These are phyloP conservation scores for Gobio occitaniae DNA, from an alignment of 2,797 vertebrate species.

Conservation along the genomic window DNA sequence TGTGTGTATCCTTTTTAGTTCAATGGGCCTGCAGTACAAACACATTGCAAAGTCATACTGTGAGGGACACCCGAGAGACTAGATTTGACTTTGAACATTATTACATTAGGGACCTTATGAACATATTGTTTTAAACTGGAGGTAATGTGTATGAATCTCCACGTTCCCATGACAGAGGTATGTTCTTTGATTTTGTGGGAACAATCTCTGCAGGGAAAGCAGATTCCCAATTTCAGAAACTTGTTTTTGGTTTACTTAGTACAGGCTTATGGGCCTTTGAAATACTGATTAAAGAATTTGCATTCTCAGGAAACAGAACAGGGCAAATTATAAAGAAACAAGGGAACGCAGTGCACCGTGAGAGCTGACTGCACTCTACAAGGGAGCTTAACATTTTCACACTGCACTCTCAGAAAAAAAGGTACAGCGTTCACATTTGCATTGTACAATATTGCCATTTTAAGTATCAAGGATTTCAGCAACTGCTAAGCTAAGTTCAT, in stretches of 20 bases:
- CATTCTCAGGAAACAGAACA: conserved; percentile 27
- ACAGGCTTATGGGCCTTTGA: conserved; percentile 30
- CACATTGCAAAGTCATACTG: conserved; percentile 54
- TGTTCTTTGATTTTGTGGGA: conserved; percentile 47
- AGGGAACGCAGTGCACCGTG: neutral
- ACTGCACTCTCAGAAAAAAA: neutral
- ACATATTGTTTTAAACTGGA: conserved; percentile 69
- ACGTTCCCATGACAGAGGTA: conserved; percentile 60
- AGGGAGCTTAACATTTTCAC: conserved; percentile 34
- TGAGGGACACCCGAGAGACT: conserved; percentile 62
- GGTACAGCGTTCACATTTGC: neutral
- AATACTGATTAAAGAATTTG: conserved; percentile 40
- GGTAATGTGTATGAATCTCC: conserved; percentile 67
- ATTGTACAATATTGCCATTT: conserved; percentile 5
- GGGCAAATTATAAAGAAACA: conserved; percentile 22
- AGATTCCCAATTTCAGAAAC: conserved; percentile 9
- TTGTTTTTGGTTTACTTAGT: conserved; percentile 9
- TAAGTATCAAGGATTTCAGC: neutral
- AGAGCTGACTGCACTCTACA: conserved; percentile 9
- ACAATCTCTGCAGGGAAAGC: conserved; percentile 61
- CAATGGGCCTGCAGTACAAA: conserved; percentile 58
- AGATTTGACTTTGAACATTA: conserved; percentile 71
- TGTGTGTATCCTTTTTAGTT: conserved; percentile 53
- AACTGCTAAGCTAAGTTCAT: neutral
- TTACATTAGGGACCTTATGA: conserved; percentile 65